Conservation (phyloP, 23 tunicate genomes). For the Ciona savignyi region DNA sequence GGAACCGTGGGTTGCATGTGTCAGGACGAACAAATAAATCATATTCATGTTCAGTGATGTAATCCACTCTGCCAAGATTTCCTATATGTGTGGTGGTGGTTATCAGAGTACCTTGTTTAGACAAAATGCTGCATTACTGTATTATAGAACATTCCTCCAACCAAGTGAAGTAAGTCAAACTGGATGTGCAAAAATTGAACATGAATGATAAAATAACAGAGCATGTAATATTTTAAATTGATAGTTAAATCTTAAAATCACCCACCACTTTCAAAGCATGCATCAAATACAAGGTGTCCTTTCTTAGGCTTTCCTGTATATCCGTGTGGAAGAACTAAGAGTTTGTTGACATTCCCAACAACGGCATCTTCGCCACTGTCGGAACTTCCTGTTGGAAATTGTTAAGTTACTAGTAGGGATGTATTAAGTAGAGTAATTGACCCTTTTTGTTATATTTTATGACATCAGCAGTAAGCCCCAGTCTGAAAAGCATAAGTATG, state of each 20-base stretch:
- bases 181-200: too few species aligned
- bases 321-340: conserved; percentile 64
- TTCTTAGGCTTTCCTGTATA: conserved; percentile 77
- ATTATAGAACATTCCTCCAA: too few species aligned
- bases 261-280: conserved; percentile 95
- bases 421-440: too few species aligned
- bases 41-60: conserved; percentile 91
- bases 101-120: too few species aligned
- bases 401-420: not conserved
- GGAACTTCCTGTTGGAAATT: conserved; percentile 52
- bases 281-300: conserved; percentile 95
- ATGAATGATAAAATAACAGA: too few species aligned
- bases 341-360: conserved; percentile 89
- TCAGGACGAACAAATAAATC: conserved; percentile 94
- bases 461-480: not conserved
- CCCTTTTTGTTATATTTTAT: too few species aligned
- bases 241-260: not conserved
- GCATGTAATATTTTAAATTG: not conserved
- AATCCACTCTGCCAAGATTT: conserved; percentile 91
- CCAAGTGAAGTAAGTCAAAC: too few species aligned
- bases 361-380: conserved; percentile 93
- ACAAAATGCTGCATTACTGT: too few species aligned
- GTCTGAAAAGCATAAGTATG: not conserved
- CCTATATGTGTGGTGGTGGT: conserved; percentile 27
- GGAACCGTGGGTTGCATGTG: conserved; percentile 93